These are phyloP conservation scores for Staurois parvus DNA, from an alignment of 2,797 vertebrate genomes.

Conservation along the genomic window DNA sequence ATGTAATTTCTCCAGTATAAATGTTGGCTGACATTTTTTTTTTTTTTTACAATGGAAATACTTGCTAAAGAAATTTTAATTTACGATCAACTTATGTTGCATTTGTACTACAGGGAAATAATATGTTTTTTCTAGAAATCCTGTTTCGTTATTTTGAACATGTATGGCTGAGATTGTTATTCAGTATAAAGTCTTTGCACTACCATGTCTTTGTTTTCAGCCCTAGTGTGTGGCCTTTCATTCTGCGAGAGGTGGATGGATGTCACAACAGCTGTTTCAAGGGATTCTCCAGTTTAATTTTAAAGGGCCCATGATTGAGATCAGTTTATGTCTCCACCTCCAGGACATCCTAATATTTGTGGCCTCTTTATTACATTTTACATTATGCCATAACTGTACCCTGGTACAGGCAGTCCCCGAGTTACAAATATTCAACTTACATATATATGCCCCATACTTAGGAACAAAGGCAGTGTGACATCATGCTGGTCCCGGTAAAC, in stretches of 20 bases:
- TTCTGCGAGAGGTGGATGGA: neutral
- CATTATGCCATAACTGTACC: neutral
- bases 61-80: constrained; percentile 34
- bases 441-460: too few relatives aligned
- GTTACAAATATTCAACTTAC: too few relatives aligned
- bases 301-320: neutral
- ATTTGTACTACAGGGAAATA: constrained; percentile 40
- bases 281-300: neutral
- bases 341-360: too few relatives aligned
- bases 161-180: neutral
- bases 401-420: too few relatives aligned
- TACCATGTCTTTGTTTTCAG: neutral
- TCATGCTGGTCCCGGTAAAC: too few relatives aligned
- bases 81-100: neutral
- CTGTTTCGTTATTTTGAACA: constrained; percentile 35
- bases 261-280: neutral
- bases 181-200: neutral
- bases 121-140: constrained; percentile 11
- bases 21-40: constrained; percentile 23
- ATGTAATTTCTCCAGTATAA: constrained; percentile 48
- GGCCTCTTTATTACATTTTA: neutral
- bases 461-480: too few relatives aligned
- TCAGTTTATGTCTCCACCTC: neutral
- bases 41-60: neutral
- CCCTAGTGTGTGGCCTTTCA: neutral